A percentile compares a stretch with the other conserved stretches of the same genome.
phyloP scores from a whole-genome alignment of 2,888 invertebrate species.

The Autographa gamma region DNA sequence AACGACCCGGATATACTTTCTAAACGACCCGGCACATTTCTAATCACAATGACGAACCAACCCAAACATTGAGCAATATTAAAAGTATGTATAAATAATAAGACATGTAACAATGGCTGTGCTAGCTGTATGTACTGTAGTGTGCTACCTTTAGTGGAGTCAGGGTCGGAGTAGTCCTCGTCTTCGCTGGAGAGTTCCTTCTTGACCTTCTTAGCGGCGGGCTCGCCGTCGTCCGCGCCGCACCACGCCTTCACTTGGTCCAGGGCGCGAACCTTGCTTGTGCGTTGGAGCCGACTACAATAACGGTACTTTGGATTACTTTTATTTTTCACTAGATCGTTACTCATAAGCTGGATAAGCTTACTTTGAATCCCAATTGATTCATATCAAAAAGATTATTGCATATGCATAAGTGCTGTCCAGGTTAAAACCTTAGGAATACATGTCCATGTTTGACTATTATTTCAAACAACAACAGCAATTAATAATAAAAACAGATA shows the following conservation, averaged over 20 bases:
- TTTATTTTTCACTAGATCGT: no score
- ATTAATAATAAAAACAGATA: no score
- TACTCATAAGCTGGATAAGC: no score
- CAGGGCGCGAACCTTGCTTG: constrained; percentile 94
- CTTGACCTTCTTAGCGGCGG: constrained; percentile 86
- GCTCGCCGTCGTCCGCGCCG: constrained; percentile 88
- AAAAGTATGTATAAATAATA: not conserved
- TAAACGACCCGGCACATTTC: no score
- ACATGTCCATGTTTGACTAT: no score
- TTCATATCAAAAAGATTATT: no score
- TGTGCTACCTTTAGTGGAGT: constrained; percentile 69
- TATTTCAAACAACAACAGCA: no score
- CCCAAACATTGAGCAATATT: constrained; percentile 1
- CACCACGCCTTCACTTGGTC: constrained; percentile 96
- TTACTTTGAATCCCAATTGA: no score
- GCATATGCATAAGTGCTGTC: no score
- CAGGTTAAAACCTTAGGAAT: no score
- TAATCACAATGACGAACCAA: not conserved
- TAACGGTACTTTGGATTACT: constrained; percentile 3
- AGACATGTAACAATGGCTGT: constrained; percentile 23
- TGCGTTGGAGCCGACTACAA: constrained; percentile 91
- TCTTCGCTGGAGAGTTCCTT: constrained; percentile 87
- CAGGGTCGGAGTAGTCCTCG: constrained; percentile 86
- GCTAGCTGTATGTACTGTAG: constrained; percentile 12
- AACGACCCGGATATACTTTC: no score